phyloP scores from a whole-genome alignment of 2,113 vertebrate genomes.

The Microcebus murinus region DNA sequence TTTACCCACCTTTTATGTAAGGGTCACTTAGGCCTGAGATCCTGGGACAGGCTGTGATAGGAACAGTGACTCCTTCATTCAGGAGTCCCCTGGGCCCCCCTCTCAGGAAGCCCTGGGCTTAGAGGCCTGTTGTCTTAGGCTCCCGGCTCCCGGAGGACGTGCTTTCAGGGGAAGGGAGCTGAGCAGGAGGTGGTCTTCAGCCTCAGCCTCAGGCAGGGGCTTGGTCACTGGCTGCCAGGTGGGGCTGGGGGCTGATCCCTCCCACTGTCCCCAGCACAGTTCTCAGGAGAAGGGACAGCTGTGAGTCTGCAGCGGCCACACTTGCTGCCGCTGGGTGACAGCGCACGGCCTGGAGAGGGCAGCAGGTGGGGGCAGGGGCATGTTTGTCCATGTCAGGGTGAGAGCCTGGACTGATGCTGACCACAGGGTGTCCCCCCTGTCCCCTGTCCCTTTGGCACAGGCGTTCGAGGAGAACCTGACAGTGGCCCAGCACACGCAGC shows the following conservation, averaged over 20 bases:
- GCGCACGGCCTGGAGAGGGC: no score
- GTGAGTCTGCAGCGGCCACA: fast-evolving
- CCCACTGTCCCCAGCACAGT: neutral
- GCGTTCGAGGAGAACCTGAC: slow-evolving; percentile 23
- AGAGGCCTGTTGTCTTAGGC: neutral
- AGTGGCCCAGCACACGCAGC: slow-evolving; percentile 17
- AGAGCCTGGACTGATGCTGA: fast-evolving
- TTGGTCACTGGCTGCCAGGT: no score
- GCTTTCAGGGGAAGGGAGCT: no score
- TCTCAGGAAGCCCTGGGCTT: neutral
- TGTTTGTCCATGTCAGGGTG: no score
- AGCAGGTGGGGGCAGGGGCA: neutral
- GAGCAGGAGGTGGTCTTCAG: neutral
- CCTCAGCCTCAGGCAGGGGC: no score
- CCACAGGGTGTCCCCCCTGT: neutral
- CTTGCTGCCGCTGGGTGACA: neutral
- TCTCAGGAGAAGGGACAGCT: neutral
- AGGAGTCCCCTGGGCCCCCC: neutral
- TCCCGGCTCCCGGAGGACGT: fast-evolving
- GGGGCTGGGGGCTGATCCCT: neutral
- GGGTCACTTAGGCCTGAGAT: neutral
- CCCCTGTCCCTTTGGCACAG: neutral
- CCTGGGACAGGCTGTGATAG: neutral
- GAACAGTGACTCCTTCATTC: fast-evolving
- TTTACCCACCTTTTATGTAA: neutral